These are phyloP conservation scores for Acleris emargana DNA, from an alignment of 2,888 invertebrate genomes.

Conservation along the genomic window DNA sequence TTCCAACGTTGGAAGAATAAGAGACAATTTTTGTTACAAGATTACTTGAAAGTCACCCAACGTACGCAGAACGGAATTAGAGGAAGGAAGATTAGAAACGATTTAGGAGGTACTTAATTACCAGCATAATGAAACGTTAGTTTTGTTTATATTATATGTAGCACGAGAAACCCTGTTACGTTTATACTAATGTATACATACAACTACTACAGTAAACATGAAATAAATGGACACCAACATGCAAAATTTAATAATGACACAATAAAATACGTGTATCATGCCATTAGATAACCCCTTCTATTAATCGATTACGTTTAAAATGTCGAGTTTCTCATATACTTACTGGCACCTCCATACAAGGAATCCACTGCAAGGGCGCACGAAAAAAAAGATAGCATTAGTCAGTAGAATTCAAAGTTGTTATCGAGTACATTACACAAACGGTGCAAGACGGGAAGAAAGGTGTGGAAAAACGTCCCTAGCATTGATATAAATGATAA, in stretches of 20 bases:
- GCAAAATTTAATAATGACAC: constrained; percentile 25
- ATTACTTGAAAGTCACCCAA: constrained; percentile 28
- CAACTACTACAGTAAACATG: neutral
- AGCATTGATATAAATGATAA: constrained; percentile 57
- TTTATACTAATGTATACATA: neutral
- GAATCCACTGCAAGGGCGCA: constrained; percentile 86
- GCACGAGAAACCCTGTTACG: constrained; percentile 23
- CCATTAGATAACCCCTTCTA: constrained; percentile 22
- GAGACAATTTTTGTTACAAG: constrained; percentile 44
- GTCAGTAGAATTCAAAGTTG: constrained; percentile 49
- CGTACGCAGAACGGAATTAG: constrained; percentile 5
- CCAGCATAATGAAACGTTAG: neutral
- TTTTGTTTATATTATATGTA: constrained; percentile 10
- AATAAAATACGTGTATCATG: constrained; percentile 20
- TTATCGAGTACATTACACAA: constrained; percentile 51
- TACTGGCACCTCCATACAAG: constrained; percentile 89
- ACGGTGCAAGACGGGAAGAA: constrained; percentile 53
- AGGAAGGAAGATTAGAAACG: constrained; percentile 7
- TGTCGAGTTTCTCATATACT: constrained; percentile 62
- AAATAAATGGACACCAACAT: constrained; percentile 14
- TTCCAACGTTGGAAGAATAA: constrained; percentile 39
- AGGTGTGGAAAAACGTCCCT: constrained; percentile 50
- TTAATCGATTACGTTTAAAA: constrained; percentile 8
- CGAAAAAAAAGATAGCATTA: constrained; percentile 70
- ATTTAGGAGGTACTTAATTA: constrained; percentile 5